Percentiles rank a stretch among this genome's conserved stretches.
phyloP scores from a whole-genome alignment of 2,888 invertebrate genomes.

The Spialia ferax region DNA sequence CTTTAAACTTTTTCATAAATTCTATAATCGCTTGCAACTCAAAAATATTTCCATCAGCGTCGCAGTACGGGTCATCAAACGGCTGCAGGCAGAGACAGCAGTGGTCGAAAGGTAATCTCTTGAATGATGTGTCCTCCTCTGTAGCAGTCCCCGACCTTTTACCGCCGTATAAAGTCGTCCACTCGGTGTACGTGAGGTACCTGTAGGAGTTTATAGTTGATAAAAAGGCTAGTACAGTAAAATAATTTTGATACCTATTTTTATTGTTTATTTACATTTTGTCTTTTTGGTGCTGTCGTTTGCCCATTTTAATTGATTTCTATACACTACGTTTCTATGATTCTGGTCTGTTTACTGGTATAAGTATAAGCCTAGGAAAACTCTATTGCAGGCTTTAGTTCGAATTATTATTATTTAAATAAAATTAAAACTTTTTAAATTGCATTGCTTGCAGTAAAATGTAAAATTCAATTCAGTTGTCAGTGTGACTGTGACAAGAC shows the following conservation, averaged over 20 bases:
- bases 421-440: not conserved
- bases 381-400: not conserved
- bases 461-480: too few relatives aligned
- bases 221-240: not conserved
- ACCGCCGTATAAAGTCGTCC: constrained; percentile 96
- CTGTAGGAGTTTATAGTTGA: constrained; percentile 65
- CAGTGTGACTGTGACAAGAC: too few relatives aligned
- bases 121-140: constrained; percentile 93
- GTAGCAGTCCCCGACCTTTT: constrained; percentile 90
- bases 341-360: too few relatives aligned
- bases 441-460: too few relatives aligned
- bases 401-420: too few relatives aligned
- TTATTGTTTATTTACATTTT: constrained; percentile 90
- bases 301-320: constrained; percentile 90
- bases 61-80: constrained; percentile 97
- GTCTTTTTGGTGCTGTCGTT: constrained; percentile 97
- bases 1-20: constrained; percentile 96
- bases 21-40: constrained; percentile 95
- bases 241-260: too few relatives aligned
- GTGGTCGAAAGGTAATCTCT: constrained; percentile 96
- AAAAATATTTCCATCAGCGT: constrained; percentile 96
- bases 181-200: constrained; percentile 95
- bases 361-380: not conserved
- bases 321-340: not conserved
- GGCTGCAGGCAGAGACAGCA: constrained; percentile 97